Conservation (phyloP, 2,797 vertebrate species). For the Pseudocheirus occidentalis region DNA sequence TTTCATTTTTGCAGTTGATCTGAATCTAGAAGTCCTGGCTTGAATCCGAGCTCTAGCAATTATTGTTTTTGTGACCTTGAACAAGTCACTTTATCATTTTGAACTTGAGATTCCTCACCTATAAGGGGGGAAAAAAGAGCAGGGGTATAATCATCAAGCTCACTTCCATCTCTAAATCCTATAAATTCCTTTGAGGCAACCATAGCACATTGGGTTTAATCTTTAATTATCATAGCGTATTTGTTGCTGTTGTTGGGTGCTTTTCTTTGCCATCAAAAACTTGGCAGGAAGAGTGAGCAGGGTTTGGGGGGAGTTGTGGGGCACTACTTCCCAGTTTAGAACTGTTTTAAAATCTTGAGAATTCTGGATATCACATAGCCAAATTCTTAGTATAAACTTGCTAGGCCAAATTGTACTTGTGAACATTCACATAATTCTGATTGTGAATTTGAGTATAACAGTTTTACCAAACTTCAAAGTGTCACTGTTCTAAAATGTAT, state of each 20-base stretch:
- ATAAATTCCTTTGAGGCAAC: background rate
- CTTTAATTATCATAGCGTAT: background rate
- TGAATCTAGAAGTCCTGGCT: background rate
- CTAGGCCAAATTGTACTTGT: background rate
- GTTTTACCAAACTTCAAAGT: constrained; percentile 20
- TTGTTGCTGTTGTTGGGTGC: background rate
- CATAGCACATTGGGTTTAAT: background rate
- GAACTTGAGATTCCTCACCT: background rate
- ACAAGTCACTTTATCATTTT: background rate
- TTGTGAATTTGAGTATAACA: constrained; percentile 5
- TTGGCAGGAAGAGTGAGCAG: background rate
- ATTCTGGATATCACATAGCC: background rate
- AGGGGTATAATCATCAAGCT: background rate
- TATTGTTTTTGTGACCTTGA: background rate
- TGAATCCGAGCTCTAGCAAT: background rate
- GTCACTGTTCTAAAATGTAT: background rate
- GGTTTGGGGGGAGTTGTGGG: background rate
- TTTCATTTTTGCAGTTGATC: background rate
- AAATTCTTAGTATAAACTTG: constrained; percentile 7
- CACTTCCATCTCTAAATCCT: background rate
- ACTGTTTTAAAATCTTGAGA: constrained; percentile 16
- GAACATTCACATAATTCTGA: background rate
- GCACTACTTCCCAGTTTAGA: background rate
- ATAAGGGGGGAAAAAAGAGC: background rate
- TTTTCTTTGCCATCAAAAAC: background rate